Evolutionary conservation across 2,113 vertebrate genomes (phyloP).

Genomic region (Cervus canadensis): DNA sequence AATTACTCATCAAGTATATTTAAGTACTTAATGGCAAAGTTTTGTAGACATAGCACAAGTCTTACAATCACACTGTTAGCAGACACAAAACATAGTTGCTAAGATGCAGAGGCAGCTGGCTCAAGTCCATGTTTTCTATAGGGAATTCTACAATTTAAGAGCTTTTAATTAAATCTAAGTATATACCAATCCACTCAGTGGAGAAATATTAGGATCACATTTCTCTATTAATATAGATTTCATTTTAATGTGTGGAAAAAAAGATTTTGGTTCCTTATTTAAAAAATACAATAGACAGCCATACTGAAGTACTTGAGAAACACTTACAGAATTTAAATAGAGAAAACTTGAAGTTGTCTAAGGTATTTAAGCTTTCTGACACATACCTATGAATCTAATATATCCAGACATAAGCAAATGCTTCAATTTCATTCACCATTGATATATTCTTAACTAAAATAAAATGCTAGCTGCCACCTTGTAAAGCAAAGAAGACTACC

Average conservation of each 20-base stretch:
- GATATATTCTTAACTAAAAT: background rate
- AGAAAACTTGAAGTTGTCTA: background rate
- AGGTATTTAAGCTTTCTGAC: background rate
- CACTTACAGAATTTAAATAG: background rate
- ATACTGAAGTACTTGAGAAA: background rate
- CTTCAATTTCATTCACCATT: background rate
- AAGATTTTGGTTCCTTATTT: background rate
- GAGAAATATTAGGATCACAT: conserved; percentile 3
- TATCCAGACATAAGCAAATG: background rate
- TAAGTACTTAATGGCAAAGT: background rate
- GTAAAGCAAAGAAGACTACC: background rate
- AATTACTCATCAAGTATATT: conserved; percentile 52
- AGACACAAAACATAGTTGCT: conserved; percentile 46
- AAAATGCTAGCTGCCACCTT: background rate
- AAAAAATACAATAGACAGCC: background rate
- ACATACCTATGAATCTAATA: background rate
- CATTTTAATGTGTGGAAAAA: conserved; percentile 14
- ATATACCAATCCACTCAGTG: background rate
- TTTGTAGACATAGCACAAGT: conserved; percentile 40
- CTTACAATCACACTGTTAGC: background rate
- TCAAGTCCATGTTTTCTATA: background rate
- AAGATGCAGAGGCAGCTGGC: background rate
- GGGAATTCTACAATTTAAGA: conserved; percentile 29
- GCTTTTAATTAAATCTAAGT: conserved; percentile 22
- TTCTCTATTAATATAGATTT: conserved; percentile 48